Base-by-base conservation (phyloP, 1,140 invertebrate species). In the Plodia interpunctella region DNA sequence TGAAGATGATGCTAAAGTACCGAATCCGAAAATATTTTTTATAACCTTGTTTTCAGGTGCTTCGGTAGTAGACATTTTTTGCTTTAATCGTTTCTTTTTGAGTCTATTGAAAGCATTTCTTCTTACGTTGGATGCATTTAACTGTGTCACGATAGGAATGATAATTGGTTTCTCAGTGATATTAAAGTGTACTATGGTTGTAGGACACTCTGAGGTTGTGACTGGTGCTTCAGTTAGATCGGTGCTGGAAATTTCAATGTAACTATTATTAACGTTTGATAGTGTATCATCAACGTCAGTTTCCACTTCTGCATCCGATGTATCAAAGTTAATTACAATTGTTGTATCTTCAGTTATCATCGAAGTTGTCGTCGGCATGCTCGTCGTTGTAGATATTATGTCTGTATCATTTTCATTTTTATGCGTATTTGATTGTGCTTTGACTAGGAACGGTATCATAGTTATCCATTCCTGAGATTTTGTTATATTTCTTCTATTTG, bases 401-500 rank as follows among this genome's bases (percentile, higher is more conserved):
- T 66, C 59, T 52, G 38, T 66, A 52, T 10, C 57, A 18, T 59
- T 51, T 13, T 60, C 66, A 21, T 49, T 65, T 52, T 55, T 63
- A 30, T 53, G 32, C 13, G 55, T 74, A 44, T 44, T 44, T 15
- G 38, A 17, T 44, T n/a, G 38, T 3, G 38, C 5, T 17, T 5
- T 44, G 38, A 44, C n/a, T 57, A 69, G 71, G 21, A 67, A 60
- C 20, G 80, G 71, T 50, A 80, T 57, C n/a, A 79, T 54, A 49
- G 81, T 74, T 63, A 73, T 80, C 76, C 79, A 85, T 54, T 85
- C 74, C 66, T 65, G 79, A 13, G 73, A 74, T 65, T 75, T 83
- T 9, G 74, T 73, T 18, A 65, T 56, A 59, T 85, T 83, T 73
- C 75, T 74, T 58, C 66, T 82, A 55, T 76, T 65, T 62, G 80